Evolutionary conservation across 53 echinoderm and acorn worm species (phyloP).

Genomic region (Astropecten irregularis): DNA sequence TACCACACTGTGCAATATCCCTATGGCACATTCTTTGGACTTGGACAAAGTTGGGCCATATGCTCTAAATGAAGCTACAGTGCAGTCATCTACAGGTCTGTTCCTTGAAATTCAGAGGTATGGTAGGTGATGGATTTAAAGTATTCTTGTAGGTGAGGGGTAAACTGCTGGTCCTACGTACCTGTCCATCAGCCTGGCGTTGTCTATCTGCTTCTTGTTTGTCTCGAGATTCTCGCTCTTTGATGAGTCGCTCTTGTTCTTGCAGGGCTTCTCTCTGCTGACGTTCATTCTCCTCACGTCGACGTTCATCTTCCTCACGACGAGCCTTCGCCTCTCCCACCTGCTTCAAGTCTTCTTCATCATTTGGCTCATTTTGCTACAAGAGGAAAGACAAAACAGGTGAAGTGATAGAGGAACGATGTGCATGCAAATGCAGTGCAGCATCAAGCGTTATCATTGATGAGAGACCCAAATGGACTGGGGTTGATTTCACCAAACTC

Average conservation of each 20-base stretch:
- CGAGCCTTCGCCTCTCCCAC: slow-evolving; percentile 3
- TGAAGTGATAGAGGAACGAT: too few species aligned
- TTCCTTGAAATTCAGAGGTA: too few species aligned
- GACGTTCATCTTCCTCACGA: slow-evolving; percentile 21
- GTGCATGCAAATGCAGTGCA: not conserved
- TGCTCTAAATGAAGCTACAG: too few species aligned
- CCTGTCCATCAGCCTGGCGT: not conserved
- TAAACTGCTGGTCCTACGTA: not conserved
- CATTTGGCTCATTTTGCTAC: slow-evolving; percentile 5
- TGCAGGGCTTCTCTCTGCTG: slow-evolving; percentile 34
- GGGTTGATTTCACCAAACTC: too few species aligned
- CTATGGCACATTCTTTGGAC: too few species aligned
- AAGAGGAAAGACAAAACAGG: not conserved
- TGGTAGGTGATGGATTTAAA: too few species aligned
- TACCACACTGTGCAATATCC: too few species aligned
- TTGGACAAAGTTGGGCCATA: too few species aligned
- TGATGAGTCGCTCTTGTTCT: not conserved
- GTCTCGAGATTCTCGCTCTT: slow-evolving; percentile 28
- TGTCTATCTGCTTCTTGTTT: slow-evolving; percentile 11
- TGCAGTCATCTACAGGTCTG: too few species aligned
- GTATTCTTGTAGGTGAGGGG: too few species aligned
- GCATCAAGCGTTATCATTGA: too few species aligned
- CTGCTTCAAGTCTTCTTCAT: slow-evolving; percentile 27
- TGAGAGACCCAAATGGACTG: too few species aligned
- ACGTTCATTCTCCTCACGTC: not conserved